Percentiles rank a stretch among this genome's conserved stretches.
Evolutionary conservation across 2,113 vertebrate genomes (phyloP).

Genomic region (Centropus bengalensis): DNA sequence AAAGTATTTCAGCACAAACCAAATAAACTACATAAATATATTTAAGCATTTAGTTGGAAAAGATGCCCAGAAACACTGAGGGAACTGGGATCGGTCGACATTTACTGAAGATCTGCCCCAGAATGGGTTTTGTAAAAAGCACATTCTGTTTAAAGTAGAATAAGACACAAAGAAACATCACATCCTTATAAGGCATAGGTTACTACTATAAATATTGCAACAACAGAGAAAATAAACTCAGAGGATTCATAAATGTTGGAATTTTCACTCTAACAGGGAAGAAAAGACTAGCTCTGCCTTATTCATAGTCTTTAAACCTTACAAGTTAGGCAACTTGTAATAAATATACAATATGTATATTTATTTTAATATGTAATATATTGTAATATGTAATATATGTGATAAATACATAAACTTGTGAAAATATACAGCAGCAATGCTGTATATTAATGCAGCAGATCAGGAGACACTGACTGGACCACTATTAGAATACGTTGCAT

Average conservation of each 20-base stretch:
- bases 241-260: not conserved
- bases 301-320: not conserved
- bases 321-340: not conserved
- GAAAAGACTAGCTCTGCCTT: not conserved
- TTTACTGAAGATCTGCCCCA: not conserved
- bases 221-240: not conserved
- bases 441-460: slow-evolving; percentile 5
- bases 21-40: not conserved
- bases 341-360: too few species aligned
- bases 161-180: not conserved
- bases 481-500: not conserved
- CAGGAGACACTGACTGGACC: not conserved
- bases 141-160: not conserved
- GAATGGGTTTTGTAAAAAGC: not conserved
- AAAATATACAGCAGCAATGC: too few species aligned
- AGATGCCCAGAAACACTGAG: not conserved
- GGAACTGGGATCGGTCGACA: not conserved
- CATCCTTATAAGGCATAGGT: not conserved
- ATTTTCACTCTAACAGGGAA: not conserved
- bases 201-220: not conserved
- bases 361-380: too few species aligned
- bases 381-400: too few species aligned
- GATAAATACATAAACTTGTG: too few species aligned
- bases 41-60: not conserved
- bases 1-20: not conserved